Base-by-base conservation (phyloP, 2,797 vertebrate species). In the Dicrostonyx torquatus region DNA sequence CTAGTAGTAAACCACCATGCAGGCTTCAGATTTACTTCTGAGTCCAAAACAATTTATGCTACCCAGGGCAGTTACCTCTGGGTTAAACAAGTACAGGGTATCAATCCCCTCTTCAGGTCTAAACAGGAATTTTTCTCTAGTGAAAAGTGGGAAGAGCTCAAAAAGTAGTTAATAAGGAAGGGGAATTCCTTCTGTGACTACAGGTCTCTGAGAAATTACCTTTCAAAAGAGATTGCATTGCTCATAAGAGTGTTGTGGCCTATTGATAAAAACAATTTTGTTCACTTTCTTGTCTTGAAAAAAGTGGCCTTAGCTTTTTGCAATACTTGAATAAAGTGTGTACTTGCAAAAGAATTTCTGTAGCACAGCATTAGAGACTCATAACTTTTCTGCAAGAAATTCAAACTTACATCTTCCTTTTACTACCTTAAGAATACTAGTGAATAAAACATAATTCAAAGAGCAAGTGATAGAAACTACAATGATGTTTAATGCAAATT, bases 291-390 rank as follows among this genome's bases (percentile, higher is more conserved):
- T 98, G 98, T 98, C 97, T 98, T 98, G 97, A 98, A 98, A 98
- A 97, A 98, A 98, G 98, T 99, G 98, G 98, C 98, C 98, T 99
- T 99, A 99, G 98, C 98, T 98, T 98, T 98, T 98, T 98, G 98
- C 98, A 99, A 98, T 99, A 99, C 98, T 99, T 99, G 98, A 99
- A 99, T 98, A 95, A 97, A 98, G 98, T 96, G 98, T 98, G 97
- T 98, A 97, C 97, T 98, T 96, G 96, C 98, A 98, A 97, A 98
- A 97, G 96, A 98, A 97, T 97, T 97, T 98, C 98, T 98, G 98
- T 98, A 98, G 98, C 98, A 98, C 98, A 98, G 98, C 90, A 77
- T 97, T 88, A 98, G 98, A 98, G 97, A 98, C 96, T 98, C 97
- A 97, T 96, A 97, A 98, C 96, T 98, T 96, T 98, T 98, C 97